A percentile compares a stretch with the other conserved stretches of the same genome.
Conservation (phyloP, 2,888 invertebrate species). For the Patella caerulea region DNA sequence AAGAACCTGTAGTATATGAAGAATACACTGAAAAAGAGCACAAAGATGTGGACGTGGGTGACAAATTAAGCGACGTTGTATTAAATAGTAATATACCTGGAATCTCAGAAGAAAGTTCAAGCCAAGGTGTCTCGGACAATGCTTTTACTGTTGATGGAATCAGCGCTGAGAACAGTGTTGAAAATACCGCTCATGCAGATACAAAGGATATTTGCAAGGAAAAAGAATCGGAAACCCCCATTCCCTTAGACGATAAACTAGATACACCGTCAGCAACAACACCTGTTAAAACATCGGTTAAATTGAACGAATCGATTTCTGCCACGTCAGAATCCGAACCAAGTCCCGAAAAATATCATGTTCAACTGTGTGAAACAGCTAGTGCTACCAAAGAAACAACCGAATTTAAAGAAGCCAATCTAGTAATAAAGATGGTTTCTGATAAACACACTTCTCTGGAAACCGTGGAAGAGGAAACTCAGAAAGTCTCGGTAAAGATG, state of each 20-base stretch:
- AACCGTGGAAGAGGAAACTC: conserved; percentile 17
- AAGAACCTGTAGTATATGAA: not conserved
- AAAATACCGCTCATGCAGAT: not conserved
- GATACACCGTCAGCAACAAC: conserved; percentile 9
- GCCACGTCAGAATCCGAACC: conserved; percentile 43
- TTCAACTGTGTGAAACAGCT: conserved; percentile 40
- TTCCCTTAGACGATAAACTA: no score
- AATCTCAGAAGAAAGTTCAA: not conserved
- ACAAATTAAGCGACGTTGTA: not conserved
- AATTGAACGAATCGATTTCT: conserved; percentile 38
- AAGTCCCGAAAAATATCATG: conserved; percentile 33
- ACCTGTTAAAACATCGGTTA: conserved; percentile 30
- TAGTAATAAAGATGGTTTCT: conserved; percentile 35
- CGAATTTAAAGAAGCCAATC: conserved; percentile 24
- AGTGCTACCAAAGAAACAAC: conserved; percentile 46
- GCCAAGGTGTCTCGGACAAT: not conserved
- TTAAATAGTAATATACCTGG: no score
- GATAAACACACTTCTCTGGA: conserved; percentile 44
- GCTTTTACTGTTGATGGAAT: not conserved
- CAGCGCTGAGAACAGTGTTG: not conserved
- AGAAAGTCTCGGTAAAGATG: conserved; percentile 30
- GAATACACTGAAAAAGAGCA: not conserved
- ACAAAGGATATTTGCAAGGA: not conserved
- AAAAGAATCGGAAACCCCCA: not conserved
- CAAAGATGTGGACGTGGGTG: not conserved